Conservation (phyloP, 1,140 invertebrate genomes). For the Liolophura sinensis region DNA sequence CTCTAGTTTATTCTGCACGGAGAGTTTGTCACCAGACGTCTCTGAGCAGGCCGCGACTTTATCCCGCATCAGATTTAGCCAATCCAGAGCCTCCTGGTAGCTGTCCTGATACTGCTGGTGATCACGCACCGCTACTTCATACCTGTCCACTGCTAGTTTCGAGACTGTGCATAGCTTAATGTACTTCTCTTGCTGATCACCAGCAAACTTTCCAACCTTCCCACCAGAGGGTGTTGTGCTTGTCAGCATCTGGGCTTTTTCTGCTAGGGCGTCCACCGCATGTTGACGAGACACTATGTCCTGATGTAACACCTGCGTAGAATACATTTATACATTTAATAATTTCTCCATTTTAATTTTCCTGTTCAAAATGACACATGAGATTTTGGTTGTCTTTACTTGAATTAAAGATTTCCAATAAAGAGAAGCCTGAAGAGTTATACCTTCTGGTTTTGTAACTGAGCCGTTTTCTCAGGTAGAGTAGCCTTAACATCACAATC, state of each 20-base stretch:
- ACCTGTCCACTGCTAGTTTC: constrained; percentile 78
- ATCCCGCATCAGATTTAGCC: constrained; percentile 83
- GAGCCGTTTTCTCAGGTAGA: too few species aligned
- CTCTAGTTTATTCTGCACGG: constrained; percentile 86
- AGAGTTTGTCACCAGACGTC: constrained; percentile 81
- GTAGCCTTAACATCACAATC: too few species aligned
- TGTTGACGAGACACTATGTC: constrained; percentile 91
- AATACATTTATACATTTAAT: neutral
- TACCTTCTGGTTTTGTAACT: too few species aligned
- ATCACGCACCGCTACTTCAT: constrained; percentile 83
- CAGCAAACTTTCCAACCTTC: constrained; percentile 75
- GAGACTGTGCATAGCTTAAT: constrained; percentile 86
- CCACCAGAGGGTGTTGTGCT: constrained; percentile 59
- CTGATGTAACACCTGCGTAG: constrained; percentile 74
- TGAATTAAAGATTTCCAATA: too few species aligned
- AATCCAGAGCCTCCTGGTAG: constrained; percentile 85
- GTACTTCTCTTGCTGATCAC: constrained; percentile 88
- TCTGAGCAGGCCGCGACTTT: constrained; percentile 87
- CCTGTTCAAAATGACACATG: too few species aligned
- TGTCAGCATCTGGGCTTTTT: constrained; percentile 86
- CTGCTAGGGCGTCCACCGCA: constrained; percentile 86
- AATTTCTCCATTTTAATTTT: too few species aligned
- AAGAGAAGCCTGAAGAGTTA: too few species aligned
- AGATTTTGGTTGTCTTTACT: too few species aligned
- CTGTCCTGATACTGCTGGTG: constrained; percentile 88